Evolutionary conservation across 1,140 invertebrate genomes (phyloP), one percentile per base, ranked within the genome.

Genomic region (Drosophila mauritiana): DNA sequence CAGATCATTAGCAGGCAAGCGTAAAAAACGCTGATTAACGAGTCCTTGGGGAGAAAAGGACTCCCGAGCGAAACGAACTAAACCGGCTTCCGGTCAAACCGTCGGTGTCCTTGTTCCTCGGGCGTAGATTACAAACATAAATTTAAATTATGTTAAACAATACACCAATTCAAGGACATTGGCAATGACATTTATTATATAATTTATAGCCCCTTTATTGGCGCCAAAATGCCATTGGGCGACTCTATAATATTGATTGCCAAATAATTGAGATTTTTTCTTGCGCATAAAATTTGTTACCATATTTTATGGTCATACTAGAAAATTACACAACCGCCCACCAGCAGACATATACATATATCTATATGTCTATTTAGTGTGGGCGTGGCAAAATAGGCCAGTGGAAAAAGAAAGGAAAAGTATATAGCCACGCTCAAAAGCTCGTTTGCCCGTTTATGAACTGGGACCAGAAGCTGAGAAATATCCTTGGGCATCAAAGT

Each of bases 11-110:
- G 84, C 68, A 80, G 73, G 76, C 68, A 89, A 89, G 80, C 84
- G 86, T 89, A 89, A 89, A 88, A 72, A 88, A 89, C 73, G 84
- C 80, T 88, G 84, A 88, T 88, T 88, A 89, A 88, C 84, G 84
- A 88, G 76, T 89, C 84, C 85, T 78, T 46, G 34, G 84, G 68
- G 83, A 59, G 52, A 62, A 56, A 62, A 67, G 48, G 64, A 69
- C 52, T 42, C 49, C 49, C 40, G 40, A 17, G 25, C 17, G 62
- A 40, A 25, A 20, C 54, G 13, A 27, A 48, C 59, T 63, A 63
- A 63, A 42, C 54, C 59, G 40, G 45, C 48, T 68, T 42, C 49
- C 63, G 73, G 74, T 77, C 63, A 68, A 76, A 53, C 51, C 48
- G 70, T 52, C 49, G 49, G 25, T 12, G 36, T 45, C 43, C 68